phyloP scores from a whole-genome alignment of 2,113 vertebrate species.

The Alethe diademata region DNA sequence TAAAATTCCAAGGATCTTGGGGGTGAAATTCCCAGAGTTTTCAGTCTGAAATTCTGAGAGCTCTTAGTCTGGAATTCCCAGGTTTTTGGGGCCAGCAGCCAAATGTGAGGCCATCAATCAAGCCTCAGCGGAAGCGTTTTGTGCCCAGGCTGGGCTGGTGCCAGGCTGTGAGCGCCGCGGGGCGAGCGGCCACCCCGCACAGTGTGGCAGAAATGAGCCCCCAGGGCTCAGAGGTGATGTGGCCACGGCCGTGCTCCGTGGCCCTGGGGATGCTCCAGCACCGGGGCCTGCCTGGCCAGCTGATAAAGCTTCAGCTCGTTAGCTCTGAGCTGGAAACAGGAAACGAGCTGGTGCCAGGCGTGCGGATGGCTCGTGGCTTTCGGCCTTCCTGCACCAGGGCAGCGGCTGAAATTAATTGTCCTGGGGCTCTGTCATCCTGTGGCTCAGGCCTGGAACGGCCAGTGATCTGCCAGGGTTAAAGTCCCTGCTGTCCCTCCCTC shows the following conservation, averaged over 20 bases:
- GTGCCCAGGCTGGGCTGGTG: neutral
- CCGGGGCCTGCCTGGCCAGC: neutral
- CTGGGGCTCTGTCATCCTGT: neutral
- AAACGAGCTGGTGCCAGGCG: neutral
- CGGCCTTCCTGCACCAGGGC: neutral
- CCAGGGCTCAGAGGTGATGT: fast-evolving
- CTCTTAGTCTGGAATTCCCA: no score
- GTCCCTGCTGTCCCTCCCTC: neutral
- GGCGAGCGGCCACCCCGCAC: fast-evolving
- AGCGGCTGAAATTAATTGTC: fast-evolving
- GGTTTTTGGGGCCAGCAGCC: neutral
- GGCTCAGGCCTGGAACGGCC: neutral
- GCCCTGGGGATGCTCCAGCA: neutral
- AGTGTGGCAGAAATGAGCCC: fast-evolving
- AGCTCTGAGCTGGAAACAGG: neutral
- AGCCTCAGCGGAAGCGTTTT: fast-evolving
- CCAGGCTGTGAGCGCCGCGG: fast-evolving
- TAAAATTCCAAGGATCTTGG: no score
- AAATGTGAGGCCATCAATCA: fast-evolving
- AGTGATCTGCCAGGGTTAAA: fast-evolving
- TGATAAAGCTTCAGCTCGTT: neutral
- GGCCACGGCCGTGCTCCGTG: fast-evolving
- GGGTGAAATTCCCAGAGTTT: no score
- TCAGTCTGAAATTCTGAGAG: no score
- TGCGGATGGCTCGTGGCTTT: neutral